Evolutionary conservation across 2,113 vertebrate species (phyloP).

Genomic region (Corvus cornix): DNA sequence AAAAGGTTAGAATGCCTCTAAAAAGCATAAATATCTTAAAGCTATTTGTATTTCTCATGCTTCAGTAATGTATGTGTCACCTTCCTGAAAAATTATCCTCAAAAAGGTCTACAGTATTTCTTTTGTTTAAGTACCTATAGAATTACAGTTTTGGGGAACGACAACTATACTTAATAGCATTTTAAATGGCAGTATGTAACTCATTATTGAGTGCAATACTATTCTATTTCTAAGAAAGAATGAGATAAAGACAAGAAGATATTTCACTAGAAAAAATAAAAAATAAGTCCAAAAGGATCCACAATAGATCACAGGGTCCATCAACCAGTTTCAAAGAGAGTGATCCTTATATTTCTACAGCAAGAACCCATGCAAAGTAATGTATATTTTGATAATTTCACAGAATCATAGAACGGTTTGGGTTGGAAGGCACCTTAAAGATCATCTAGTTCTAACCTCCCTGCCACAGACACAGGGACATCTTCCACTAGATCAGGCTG

Average conservation of each 20-base stretch:
- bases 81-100: conserved; percentile 24
- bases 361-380: not conserved
- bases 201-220: not conserved
- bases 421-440: not conserved
- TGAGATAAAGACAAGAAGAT: not conserved
- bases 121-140: conserved; percentile 32
- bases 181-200: not conserved
- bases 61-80: conserved; percentile 25
- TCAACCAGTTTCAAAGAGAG: not conserved
- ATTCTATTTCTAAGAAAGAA: not conserved
- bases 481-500: not conserved
- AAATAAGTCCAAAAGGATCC: not conserved
- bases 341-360: not conserved
- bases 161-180: not conserved
- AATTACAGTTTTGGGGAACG: not conserved
- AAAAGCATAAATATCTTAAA: conserved; percentile 48
- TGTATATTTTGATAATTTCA: not conserved
- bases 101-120: conserved; percentile 4
- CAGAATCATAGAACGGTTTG: not conserved
- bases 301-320: not conserved
- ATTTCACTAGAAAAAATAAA: not conserved
- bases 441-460: not conserved
- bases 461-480: too few relatives aligned
- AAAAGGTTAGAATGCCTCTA: conserved; percentile 60
- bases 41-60: conserved; percentile 45